Base-by-base conservation (phyloP, 1,140 invertebrate genomes). In the Coptotermes formosanus region DNA sequence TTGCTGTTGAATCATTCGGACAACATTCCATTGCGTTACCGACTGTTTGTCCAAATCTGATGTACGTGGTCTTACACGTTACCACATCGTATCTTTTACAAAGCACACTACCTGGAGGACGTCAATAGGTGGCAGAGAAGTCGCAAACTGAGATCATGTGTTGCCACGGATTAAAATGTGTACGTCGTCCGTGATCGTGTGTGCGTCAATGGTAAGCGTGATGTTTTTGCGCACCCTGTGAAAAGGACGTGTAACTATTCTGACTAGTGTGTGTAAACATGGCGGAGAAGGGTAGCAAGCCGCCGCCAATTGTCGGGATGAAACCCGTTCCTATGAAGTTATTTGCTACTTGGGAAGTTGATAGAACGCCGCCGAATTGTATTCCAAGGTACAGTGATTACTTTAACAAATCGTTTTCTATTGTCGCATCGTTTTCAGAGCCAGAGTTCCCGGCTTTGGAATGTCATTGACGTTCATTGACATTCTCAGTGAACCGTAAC, bases 261-360 rank as follows among this genome's bases (percentile, higher is more conserved):
- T 16, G 48, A 21, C 55, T 84, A 84, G 83, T 84, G 48, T 45
- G 83, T 84, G 85, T 85, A 91, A 92, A 91, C 91, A 92, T 92
- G 91, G 91, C 91, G 92, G 92, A 92, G 89, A 91, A 91, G 88
- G 91, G 88, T 87, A 91, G 30, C 45, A 88, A 90, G 88, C 90
- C 89, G 89, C 90, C 90, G 89, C 89, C 90, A 88, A 89, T 90
- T 88, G 89, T 90, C 87, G 86, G 87, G 69, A 90, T 92, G 90
- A 97, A 97, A 94, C 97, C 97, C 89, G 96, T 98, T 90, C 97
- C 97, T 89, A 99, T 99, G 98, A 98, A 98, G 93, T 94, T 99
- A 88, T 99, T 99, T 93, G 97, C 98, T 87, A 98, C 97, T 88
- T 98, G 97, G 97, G 98, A 99, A 94, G 96, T 99, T 86, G 98